Base-by-base conservation (phyloP, 1,140 invertebrate genomes). In the Heliothis virescens region DNA sequence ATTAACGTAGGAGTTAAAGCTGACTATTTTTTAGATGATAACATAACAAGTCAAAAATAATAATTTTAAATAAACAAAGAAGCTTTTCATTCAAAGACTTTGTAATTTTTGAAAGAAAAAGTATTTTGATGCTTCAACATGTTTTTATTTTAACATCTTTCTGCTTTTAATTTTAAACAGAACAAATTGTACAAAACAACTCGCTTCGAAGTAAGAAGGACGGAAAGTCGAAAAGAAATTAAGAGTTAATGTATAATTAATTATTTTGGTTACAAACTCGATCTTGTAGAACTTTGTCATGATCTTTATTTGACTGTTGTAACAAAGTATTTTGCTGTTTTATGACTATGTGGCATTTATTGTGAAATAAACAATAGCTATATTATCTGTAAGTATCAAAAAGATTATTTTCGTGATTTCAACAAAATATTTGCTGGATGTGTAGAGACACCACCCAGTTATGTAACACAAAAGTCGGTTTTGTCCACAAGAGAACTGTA, bases 381-480 rank as follows among this genome's bases (percentile, higher is more conserved):
- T 5, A 41, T 41, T 9, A 9, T 41, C 34, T 41, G 5, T 5
- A 9, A 41, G 9, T 41, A 41, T 41, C 5, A 41, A 41, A 41
- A 41, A 41, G 34, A 41, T 5, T 5, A 41, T 41, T 41, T 41
- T 41, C 34, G 5, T 41, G 34, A 41, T 41, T 41, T 41, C 9
- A 41, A 41, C 5, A 5, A 41, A 41, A 41, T 41, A 7, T 41
- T 41, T 41, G 34, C 0, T 41, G 5, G 9, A 26, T 12, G 26
- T 59, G 21, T 26, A 2, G 5, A 65, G 41, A 65, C 41, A 65
- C 47, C 62, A 48, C 34, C 62, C 16, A 65, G 10, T 48, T 65
- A 65, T 48, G 16, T 65, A 65, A 65, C 62, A n/a, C 2, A 65
- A 65, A n/a, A 48, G 47, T 48, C 34, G 29, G 34, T 18, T 47